Percentiles rank a stretch among this genome's conserved stretches.
Conservation (phyloP, 2,888 invertebrate species). For the Tribolium freemani region DNA sequence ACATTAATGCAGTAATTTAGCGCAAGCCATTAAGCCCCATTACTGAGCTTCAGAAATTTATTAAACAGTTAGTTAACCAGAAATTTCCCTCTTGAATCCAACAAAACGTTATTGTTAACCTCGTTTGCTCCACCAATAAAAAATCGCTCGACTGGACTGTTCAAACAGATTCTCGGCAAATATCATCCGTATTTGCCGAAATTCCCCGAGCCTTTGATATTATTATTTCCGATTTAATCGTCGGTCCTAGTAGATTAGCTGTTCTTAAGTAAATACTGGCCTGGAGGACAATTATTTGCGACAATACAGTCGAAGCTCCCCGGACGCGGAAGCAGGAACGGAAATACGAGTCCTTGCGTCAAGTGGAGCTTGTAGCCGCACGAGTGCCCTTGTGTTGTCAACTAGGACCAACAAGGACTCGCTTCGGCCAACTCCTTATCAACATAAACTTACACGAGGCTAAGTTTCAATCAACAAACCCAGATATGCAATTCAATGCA, state of each 20-base stretch:
- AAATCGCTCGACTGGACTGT: not conserved
- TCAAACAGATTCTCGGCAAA: not conserved
- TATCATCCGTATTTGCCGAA: slow-evolving; percentile 7
- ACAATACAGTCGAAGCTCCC: slow-evolving; percentile 29
- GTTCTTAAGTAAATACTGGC: slow-evolving; percentile 37
- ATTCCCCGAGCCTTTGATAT: slow-evolving; percentile 30
- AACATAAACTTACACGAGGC: slow-evolving; percentile 32
- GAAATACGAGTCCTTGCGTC: slow-evolving; percentile 39
- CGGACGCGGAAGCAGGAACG: slow-evolving; percentile 27
- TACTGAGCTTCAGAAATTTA: slow-evolving; percentile 36
- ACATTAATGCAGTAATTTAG: slow-evolving; percentile 36
- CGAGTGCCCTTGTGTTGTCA: slow-evolving; percentile 42
- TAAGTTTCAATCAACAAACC: slow-evolving; percentile 32
- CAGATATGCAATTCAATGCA: slow-evolving; percentile 33
- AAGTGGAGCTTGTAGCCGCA: slow-evolving; percentile 39
- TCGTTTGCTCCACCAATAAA: not conserved
- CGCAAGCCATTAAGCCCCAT: slow-evolving; percentile 33
- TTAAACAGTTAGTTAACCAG: slow-evolving; percentile 21
- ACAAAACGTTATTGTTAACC: not conserved
- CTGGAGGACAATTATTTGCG: slow-evolving; percentile 35
- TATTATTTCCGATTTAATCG: slow-evolving; percentile 43
- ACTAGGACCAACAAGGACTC: slow-evolving; percentile 37
- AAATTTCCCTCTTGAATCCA: slow-evolving; percentile 3
- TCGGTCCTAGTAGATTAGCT: slow-evolving; percentile 31
- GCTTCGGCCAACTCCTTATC: slow-evolving; percentile 36